Conservation (phyloP, 2,113 vertebrate genomes). For the Platysteira castanea region DNA sequence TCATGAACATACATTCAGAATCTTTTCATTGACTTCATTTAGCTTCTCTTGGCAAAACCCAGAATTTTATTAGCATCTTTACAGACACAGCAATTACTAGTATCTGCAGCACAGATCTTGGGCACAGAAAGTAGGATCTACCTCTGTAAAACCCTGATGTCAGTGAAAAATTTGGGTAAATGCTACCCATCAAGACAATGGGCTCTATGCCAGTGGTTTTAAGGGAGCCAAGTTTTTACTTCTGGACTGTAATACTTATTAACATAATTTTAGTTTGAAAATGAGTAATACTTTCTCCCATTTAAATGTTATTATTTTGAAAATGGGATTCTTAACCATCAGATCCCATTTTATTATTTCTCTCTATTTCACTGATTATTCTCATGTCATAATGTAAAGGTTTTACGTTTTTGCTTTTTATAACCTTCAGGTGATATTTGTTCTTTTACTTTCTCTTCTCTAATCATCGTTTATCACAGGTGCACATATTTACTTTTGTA, state of each 20-base stretch:
- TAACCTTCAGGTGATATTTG: neutral
- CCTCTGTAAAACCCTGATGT: neutral
- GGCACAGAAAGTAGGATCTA: neutral
- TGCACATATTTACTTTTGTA: neutral
- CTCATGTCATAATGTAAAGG: neutral
- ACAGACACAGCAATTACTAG: neutral
- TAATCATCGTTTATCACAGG: neutral
- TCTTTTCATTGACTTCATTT: neutral
- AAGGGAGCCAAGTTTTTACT: neutral
- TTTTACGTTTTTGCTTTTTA: neutral
- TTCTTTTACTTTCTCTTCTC: neutral
- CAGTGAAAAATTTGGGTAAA: neutral
- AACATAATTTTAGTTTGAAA: neutral
- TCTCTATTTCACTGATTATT: neutral
- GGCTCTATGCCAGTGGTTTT: neutral
- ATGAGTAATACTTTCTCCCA: neutral
- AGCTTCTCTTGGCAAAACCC: neutral
- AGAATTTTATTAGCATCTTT: neutral
- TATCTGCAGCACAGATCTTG: neutral
- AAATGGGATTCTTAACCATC: neutral
- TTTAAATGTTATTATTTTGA: neutral
- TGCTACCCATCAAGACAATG: neutral
- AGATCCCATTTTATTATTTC: neutral
- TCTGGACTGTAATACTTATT: neutral
- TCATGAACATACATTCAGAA: neutral